Evolutionary conservation across 2,888 invertebrate species (phyloP).

Genomic region (Gymnoscelis rufifasciata): DNA sequence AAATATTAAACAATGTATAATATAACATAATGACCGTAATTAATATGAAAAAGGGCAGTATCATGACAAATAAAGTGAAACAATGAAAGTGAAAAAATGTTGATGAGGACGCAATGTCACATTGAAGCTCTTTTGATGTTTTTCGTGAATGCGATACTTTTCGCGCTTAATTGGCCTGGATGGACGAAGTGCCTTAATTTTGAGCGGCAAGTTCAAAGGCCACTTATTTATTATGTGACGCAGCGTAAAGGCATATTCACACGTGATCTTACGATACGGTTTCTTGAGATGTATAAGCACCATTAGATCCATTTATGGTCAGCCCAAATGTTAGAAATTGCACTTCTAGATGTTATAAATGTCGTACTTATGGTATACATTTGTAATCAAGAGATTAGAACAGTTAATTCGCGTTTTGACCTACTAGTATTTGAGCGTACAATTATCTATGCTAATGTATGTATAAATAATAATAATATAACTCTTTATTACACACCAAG

Average conservation of each 20-base stretch:
- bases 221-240: conserved; percentile 54
- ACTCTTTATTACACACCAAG: no score
- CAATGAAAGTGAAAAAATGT: conserved; percentile 63
- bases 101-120: conserved; percentile 55
- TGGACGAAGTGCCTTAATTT: conserved; percentile 62
- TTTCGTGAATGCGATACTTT: conserved; percentile 51
- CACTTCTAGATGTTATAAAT: background rate
- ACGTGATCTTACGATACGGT: conserved; percentile 1
- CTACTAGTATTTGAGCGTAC: no score
- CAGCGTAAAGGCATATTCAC: conserved; percentile 12
- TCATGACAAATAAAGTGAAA: conserved; percentile 51
- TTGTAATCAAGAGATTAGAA: no score
- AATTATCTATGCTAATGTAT: no score
- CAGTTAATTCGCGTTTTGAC: no score
- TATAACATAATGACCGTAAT: conserved; percentile 19
- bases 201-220: conserved; percentile 66
- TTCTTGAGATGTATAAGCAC: background rate
- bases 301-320: conserved; percentile 7
- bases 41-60: conserved; percentile 38
- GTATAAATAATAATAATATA: no score
- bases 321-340: background rate
- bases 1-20: conserved; percentile 24
- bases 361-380: no score
- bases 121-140: conserved; percentile 41
- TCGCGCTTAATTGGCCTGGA: conserved; percentile 72